phyloP scores from a whole-genome alignment of 2,888 invertebrate genomes.

The Rhaphigaster nebulosa region DNA sequence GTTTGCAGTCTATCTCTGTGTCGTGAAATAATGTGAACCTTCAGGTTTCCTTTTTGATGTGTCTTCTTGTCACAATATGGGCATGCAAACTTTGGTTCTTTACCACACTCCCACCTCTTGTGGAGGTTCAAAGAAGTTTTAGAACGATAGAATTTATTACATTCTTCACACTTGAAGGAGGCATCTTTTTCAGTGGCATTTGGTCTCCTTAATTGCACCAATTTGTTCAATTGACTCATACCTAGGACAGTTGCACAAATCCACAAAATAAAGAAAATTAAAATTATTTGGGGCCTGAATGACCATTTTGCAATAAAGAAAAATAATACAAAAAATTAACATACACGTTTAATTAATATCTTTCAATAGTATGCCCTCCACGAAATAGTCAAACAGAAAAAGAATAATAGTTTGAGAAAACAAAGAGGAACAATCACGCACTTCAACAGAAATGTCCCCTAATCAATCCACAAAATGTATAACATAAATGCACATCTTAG shows the following conservation, averaged over 20 bases:
- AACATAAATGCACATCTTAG: no score
- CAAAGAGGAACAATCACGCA: not conserved
- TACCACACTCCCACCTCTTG: constrained; percentile 67
- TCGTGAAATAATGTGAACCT: constrained; percentile 64
- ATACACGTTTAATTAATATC: not conserved
- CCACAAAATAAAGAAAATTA: not conserved
- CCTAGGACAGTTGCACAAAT: not conserved
- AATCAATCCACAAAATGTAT: no score
- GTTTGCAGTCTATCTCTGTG: constrained; percentile 63
- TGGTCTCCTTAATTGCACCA: constrained; percentile 63
- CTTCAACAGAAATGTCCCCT: no score
- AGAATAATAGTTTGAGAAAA: not conserved
- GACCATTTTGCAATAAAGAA: not conserved
- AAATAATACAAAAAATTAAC: not conserved
- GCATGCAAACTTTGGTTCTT: constrained; percentile 67
- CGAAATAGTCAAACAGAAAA: not conserved
- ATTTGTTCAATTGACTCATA: constrained; percentile 56
- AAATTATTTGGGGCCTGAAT: not conserved
- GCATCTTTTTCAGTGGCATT: constrained; percentile 63
- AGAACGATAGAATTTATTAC: constrained; percentile 66
- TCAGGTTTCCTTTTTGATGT: constrained; percentile 66
- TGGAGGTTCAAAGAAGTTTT: constrained; percentile 67
- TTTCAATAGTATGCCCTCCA: no score
- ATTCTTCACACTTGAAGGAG: constrained; percentile 65
- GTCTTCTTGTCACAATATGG: constrained; percentile 67